Conservation (phyloP, 92 coral and sea anemone species). For the Hydrozoanthus gracilis region DNA sequence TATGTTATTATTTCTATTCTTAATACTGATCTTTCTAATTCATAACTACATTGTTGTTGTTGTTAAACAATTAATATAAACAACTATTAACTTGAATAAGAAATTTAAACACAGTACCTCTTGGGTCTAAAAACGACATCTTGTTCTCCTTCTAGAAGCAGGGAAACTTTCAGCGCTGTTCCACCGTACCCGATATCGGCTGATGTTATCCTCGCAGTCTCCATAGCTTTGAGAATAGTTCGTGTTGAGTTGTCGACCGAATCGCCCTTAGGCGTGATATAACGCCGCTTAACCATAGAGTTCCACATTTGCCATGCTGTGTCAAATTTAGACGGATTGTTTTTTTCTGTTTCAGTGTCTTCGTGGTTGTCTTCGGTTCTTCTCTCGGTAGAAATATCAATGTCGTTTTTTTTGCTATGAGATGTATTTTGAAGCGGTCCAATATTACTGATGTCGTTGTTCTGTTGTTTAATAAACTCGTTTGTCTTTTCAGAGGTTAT, state of each 20-base stretch:
- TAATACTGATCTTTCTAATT: too few relatives aligned
- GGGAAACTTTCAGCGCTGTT: constrained; percentile 88
- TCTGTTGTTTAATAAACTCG: background rate
- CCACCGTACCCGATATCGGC: constrained; percentile 87
- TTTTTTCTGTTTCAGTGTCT: background rate
- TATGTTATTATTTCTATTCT: too few relatives aligned
- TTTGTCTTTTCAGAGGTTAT: background rate
- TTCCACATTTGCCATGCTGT: constrained; percentile 91
- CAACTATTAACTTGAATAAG: too few relatives aligned
- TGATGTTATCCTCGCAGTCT: constrained; percentile 71
- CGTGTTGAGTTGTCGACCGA: constrained; percentile 52
- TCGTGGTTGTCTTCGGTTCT: background rate
- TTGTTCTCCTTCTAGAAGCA: constrained; percentile 89
- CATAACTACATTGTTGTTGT: too few relatives aligned
- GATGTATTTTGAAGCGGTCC: background rate
- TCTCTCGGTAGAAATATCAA: background rate
- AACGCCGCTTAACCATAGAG: constrained; percentile 78
- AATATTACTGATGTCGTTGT: too few relatives aligned
- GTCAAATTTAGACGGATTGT: constrained; percentile 58
- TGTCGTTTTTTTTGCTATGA: background rate
- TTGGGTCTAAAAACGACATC: constrained; percentile 91
- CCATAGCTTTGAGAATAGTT: constrained; percentile 79
- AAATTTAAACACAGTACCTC: constrained; percentile 59
- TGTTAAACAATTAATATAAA: background rate
- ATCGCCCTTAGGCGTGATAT: constrained; percentile 60